Evolutionary conservation across 2,888 invertebrate species (phyloP), one percentile per base, ranked within the genome.

Genomic region (Sarcophaga rosellei): DNA sequence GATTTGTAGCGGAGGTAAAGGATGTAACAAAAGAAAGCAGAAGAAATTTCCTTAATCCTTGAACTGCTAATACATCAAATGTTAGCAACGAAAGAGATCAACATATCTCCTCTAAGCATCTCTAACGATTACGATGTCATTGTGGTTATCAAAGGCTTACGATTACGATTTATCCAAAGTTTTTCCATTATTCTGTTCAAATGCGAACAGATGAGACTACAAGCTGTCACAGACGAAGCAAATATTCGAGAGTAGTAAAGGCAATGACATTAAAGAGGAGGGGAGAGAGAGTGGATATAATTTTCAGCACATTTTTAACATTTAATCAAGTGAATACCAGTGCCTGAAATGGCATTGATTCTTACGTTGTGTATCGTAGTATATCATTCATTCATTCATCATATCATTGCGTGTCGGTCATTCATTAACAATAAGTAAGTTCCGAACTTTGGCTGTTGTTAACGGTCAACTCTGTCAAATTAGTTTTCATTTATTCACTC

Each of bases 91-190:
- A 11, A 15, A 25, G 4, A 25, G 25, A 3, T 25, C 25, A 25
- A 25, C 25, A 25, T 25, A 25, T 11, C 17, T 10, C 2, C 53
- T 5, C 12, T 23, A 57, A 61, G 59, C 74, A 68, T 83, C 53
- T 5, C 12, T 23, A 57, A 61, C 63, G 77, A 68, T 83, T 76
- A 80, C 63, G 65, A 69, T 81, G 83, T 81, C 86, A 77, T 62
- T 83, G 68, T 73, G 63, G 61, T 65, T 81, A 83, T 81, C 86
- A 77, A 81, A 86, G 61, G 81, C 57, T 84, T 81, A 66, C 77
- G 59, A 65, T n/a, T 72, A 10, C 53, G 59, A 65, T 76, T 47
- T 76, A 81, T 78, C 69, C 45, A 63, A 74, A 73, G 65, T 59
- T 84, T 25, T 25, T 25, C 11, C 47, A 47, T 47, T 3, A 12